Conservation (phyloP, 37 sponge, comb jelly and placozoan genomes). For the Theonella swinhoei region DNA sequence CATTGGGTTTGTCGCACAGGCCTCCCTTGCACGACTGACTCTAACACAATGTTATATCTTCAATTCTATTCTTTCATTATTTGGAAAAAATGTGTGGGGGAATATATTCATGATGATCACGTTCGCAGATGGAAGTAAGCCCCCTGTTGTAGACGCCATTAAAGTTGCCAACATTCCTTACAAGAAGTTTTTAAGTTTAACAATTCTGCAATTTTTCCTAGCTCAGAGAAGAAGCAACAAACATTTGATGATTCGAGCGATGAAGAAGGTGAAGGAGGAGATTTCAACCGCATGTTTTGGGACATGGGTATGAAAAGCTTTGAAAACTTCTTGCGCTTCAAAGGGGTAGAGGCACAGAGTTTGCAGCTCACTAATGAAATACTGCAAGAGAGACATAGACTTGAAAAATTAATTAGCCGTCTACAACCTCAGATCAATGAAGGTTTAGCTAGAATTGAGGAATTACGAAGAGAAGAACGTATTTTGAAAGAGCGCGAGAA, state of each 20-base stretch:
- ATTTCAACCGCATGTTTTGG: conserved; percentile 72
- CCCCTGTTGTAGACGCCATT: conserved; percentile 63
- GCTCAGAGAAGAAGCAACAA: not conserved
- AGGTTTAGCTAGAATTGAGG: conserved; percentile 51
- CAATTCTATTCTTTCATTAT: conserved; percentile 64
- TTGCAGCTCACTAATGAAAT: conserved; percentile 64
- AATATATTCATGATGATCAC: conserved; percentile 81
- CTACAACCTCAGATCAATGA: conserved; percentile 50
- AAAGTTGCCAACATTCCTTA: conserved; percentile 53
- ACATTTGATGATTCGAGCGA: not conserved
- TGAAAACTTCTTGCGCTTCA: conserved; percentile 35
- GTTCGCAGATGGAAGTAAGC: conserved; percentile 72
- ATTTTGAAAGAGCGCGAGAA: conserved; percentile 42
- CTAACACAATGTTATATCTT: conserved; percentile 65
- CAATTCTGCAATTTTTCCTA: conserved; percentile 63
- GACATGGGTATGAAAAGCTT: conserved; percentile 68
- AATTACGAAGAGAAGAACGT: conserved; percentile 45
- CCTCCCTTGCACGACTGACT: conserved; percentile 63
- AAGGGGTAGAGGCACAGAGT: conserved; percentile 14
- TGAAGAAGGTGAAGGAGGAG: not conserved
- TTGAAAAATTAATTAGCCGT: conserved; percentile 47
- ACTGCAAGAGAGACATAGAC: conserved; percentile 53
- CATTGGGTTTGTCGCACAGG: conserved; percentile 71
- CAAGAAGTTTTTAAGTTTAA: conserved; percentile 62
- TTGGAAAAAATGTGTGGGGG: conserved; percentile 51